Evolutionary conservation across 1,140 invertebrate species (phyloP), one percentile per base, ranked within the genome.

Genomic region (Drosophila rhopaloa): DNA sequence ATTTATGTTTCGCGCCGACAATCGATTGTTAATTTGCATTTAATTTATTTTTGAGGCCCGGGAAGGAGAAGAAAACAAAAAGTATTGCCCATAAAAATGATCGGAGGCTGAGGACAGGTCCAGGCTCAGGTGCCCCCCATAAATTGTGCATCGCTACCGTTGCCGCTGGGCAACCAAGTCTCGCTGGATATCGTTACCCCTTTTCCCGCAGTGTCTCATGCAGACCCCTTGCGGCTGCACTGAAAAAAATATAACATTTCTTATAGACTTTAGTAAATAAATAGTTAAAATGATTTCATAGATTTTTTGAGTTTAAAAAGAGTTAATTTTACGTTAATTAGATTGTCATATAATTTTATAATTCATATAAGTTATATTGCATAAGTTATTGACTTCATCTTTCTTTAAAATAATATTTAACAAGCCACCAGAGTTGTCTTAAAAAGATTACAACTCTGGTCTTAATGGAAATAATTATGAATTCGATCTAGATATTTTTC

Each of bases 11-110:
- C 41, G 66, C 65, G 29, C 44, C 54, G 66, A 58, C 67, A 71
- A 63, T 74, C 70, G 50, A 61, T 74, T 75, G 70, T 75, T 75
- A 75, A 75, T 75, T 75, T 75, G 72, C 70, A 75, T 75, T 75
- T 75, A 75, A 75, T 75, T 75, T 74, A 55, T 74, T 60, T 71
- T 55, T 43, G 67, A 29, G 29, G 13, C 43, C 41, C 38, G 48
- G 35, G n/a, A 40, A 71, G 41, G 41, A 47, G 41, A 24, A 2
- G 19, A 40, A 47, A 56, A n/a, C 37, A 50, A 70, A 48, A 68
- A 40, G 41, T 70, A 70, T 48, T 71, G 67, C n/a, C 65, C 67
- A 71, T 71, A 71, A 71, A 71, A 71, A 24, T 48, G 43, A 35
- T 71, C 11, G 51, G 27, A 48, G 67, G 50, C 67, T 24, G 19